Evolutionary conservation across 2,888 invertebrate genomes (phyloP), one percentile per base, ranked within the genome.

Genomic region (Pantelozetes paolii): DNA sequence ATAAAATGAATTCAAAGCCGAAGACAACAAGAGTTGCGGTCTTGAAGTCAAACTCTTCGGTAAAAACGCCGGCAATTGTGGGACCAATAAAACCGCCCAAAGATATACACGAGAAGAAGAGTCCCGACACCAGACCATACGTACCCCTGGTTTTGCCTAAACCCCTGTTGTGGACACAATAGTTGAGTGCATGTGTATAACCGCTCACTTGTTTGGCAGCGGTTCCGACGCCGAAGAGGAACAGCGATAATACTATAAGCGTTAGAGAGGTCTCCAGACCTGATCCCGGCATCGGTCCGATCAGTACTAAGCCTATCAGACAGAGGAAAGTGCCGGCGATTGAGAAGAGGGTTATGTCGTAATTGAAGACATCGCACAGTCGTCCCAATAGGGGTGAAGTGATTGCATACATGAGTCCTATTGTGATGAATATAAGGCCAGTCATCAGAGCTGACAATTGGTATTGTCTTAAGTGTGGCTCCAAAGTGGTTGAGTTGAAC

Each of bases 401-500:
- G 0, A 89, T 73, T 0, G 91, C 91, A 81, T 92, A 92, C 9
- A 88, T 85, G 0, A 89, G 90, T 1, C 91, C 91, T 80, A 90
- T 91, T 78, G 91, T 89, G 64, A 92, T 88, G 80, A 92, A 92
- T 88, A 92, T 89, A 71, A 91, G 81, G 0, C 91, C 91, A 77
- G 90, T 82, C 13, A 89, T 81, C 69, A 90, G 85, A 0, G 90
- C 89, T 0, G 88, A n/a, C 48, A 71, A 69, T 9, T 54, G 13
- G 3, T 40, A 48, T 2, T 86, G 85, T 77, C 89, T 82, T n/a
- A 94, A 84, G 84, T 94, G 94, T 0, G 90, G 91, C 78, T 94
- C 91, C 32, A 94, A 84, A 0, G 94, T 94, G 0, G 94, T 92
- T 81, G 92, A 90, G 23, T 94, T 84, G 82, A 93, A 95, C 23